These are phyloP conservation scores for Euura lappo DNA, from an alignment of 1,140 invertebrate genomes.

Conservation along the genomic window DNA sequence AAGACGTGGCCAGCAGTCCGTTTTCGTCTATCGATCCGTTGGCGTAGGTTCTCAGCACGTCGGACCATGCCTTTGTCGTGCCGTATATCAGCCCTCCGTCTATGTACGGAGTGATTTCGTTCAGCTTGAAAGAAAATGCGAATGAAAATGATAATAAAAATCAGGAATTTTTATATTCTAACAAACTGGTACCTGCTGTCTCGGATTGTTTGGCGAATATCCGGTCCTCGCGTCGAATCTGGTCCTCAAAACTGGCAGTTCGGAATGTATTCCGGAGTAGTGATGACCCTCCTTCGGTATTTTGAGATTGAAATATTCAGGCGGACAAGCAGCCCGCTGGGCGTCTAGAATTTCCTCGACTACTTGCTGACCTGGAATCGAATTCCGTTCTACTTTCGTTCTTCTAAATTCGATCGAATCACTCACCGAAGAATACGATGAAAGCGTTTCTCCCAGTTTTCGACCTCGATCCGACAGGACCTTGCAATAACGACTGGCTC, in stretches of 20 bases:
- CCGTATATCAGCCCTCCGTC: conserved; percentile 69
- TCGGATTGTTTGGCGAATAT: conserved; percentile 62
- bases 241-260: conserved; percentile 60
- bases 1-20: conserved; percentile 54
- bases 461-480: conserved; percentile 57
- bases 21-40: conserved; percentile 57
- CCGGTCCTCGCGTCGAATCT: conserved; percentile 61
- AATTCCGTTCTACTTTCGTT: conserved; percentile 9
- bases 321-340: conserved; percentile 64
- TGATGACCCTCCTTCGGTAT: conserved; percentile 58
- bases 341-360: conserved; percentile 71
- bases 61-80: conserved; percentile 65
- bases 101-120: conserved; percentile 68
- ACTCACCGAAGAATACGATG: conserved; percentile 72
- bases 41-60: conserved; percentile 60
- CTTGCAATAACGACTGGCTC: conserved; percentile 63
- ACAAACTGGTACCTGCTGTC: conserved; percentile 57
- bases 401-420: conserved; percentile 17
- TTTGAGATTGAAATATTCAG: conserved; percentile 66
- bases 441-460: conserved; percentile 68
- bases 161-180: neutral
- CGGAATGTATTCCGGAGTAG: conserved; percentile 38
- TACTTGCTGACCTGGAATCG: conserved; percentile 63
- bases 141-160: neutral
- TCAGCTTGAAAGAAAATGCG: conserved; percentile 53